These are phyloP conservation scores for Anoplopoma fimbria DNA, from an alignment of 2,113 vertebrate species.

Conservation along the genomic window DNA sequence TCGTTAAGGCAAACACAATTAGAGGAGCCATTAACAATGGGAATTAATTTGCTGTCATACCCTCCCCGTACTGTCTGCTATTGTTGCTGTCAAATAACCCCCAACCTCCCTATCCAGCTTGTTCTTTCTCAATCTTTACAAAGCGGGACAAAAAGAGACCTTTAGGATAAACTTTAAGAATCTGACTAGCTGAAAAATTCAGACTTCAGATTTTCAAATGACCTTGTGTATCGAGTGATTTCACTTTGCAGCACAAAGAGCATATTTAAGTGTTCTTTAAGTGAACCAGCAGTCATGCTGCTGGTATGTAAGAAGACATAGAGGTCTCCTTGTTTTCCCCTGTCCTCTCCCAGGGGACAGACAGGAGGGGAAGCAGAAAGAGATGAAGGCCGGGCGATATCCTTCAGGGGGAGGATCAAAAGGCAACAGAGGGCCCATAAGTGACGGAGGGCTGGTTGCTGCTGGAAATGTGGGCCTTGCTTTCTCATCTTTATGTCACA, in stretches of 20 bases:
- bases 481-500: conserved; percentile 11
- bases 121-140: neutral
- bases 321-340: conserved; percentile 33
- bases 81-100: conserved; percentile 42
- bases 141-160: neutral
- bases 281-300: conserved; percentile 13
- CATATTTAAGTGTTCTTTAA: conserved; percentile 15
- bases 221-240: neutral
- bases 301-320: conserved; percentile 20
- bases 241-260: neutral
- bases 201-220: neutral
- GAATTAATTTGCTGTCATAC: conserved; percentile 74
- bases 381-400: conserved; percentile 18
- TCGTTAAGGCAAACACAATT: conserved; percentile 74
- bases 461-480: conserved; percentile 7
- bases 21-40: conserved; percentile 73
- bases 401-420: conserved; percentile 30
- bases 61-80: conserved; percentile 41
- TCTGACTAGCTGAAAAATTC: neutral
- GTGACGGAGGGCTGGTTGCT: neutral
- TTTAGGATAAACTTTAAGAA: neutral
- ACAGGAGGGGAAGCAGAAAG: conserved; percentile 5
- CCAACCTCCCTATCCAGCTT: neutral
- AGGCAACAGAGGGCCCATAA: conserved; percentile 4
- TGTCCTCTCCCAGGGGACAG: conserved; percentile 21